Base-by-base conservation (phyloP, 2,113 vertebrate genomes). In the Pterophyllum scalare region DNA sequence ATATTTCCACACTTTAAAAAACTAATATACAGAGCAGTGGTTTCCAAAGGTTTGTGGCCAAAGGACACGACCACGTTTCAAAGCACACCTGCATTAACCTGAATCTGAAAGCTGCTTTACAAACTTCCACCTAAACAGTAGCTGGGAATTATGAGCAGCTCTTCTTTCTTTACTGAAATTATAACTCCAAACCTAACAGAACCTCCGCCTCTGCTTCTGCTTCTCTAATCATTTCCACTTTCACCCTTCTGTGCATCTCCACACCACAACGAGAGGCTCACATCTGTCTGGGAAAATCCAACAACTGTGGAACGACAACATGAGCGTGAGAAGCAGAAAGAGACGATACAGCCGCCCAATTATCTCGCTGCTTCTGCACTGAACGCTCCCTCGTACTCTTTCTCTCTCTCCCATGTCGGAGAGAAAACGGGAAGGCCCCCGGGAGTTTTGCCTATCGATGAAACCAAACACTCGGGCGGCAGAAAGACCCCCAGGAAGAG, bases 281-380 rank as follows among this genome's bases (percentile, higher is more conserved):
- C 90, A 90, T 89, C 88, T 89, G 88, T 84, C 91, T 61, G 22
- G 57, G 40, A n/a, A 72, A 64, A 79, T 62, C 81, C 79, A 19
- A 87, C 81, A 89, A 90, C 81, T 57, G 75, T 59, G 75, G 6
- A 3, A 83, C 76, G 59, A 59, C 75, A 26, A 60, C 14, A 79
- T 58, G 28, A 35, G 77, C 20, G 75, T 24, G 76, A 80, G 62
- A 46, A 38, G 24, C 59, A 33, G 61, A 33, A 31, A 38, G 40
- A 67, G 52, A 64, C 57, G 81, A 72, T 31, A 80, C 60, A 70
- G 60, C 82, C 80, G 75, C 80, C 61, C 60, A 79, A 79, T 87
- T 84, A 90, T 90, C 81, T 82, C 83, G 12, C 62, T 80, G 64
- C n/a, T 54, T 76, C 31, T 67, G 19, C 75, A 79, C 28, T 20